Percentiles rank a stretch among this genome's conserved stretches.
phyloP scores from a whole-genome alignment of 2,888 invertebrate species.

The Zaprionus bogoriensis region DNA sequence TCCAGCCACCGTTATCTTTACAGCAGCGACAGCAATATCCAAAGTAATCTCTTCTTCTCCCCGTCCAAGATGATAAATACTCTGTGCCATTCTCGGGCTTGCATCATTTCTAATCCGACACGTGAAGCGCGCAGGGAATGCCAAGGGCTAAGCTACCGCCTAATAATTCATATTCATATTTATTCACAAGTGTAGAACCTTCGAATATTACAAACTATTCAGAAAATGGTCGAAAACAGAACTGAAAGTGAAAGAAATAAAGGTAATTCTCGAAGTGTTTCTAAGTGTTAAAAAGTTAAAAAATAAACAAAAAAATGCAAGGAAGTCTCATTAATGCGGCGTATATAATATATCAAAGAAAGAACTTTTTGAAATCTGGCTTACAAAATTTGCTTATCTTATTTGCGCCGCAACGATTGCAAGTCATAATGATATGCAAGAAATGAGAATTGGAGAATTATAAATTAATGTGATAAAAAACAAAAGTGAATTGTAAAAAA shows the following conservation, averaged over 20 bases:
- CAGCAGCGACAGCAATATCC: neutral
- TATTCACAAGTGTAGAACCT: no score
- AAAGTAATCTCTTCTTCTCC: neutral
- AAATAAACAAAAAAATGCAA: neutral
- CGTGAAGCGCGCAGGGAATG: neutral
- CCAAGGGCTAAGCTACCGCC: neutral
- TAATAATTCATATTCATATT: neutral
- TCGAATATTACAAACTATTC: neutral
- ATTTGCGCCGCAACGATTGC: neutral
- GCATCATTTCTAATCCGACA: neutral
- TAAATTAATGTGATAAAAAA: no score
- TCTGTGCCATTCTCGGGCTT: neutral
- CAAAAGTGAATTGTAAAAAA: no score
- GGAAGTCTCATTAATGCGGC: no score
- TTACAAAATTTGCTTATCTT: no score
- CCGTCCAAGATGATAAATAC: neutral
- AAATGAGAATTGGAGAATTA: no score
- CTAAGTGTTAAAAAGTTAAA: neutral
- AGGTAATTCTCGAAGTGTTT: neutral
- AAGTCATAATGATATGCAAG: neutral
- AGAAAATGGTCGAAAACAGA: neutral
- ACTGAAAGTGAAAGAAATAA: neutral
- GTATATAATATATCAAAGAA: no score
- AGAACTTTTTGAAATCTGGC: neutral
- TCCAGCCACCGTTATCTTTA: neutral